Conservation (phyloP, 2,888 invertebrate species). For the Stictocephala bisonia region DNA sequence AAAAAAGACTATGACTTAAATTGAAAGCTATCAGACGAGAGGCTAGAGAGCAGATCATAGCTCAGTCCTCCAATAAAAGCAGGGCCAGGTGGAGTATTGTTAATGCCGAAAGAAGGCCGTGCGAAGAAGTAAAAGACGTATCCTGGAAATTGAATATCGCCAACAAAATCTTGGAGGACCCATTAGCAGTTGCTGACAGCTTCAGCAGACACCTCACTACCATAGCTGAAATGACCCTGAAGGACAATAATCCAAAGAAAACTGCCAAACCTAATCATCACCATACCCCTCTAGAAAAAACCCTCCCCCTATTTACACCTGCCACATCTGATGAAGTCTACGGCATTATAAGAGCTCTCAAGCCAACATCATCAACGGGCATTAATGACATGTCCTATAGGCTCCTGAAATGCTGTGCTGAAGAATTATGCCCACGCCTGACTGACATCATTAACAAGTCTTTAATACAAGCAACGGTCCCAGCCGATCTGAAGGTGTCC, state of each 20-base stretch:
- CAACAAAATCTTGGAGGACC: too few relatives aligned
- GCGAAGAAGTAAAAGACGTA: too few relatives aligned
- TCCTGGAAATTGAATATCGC: too few relatives aligned
- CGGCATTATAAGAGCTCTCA: not conserved
- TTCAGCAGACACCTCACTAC: not conserved
- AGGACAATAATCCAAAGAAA: not conserved
- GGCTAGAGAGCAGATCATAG: too few relatives aligned
- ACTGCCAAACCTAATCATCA: not conserved
- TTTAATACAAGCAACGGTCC: not conserved
- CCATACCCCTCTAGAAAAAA: not conserved
- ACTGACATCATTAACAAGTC: not conserved
- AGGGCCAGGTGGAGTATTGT: too few relatives aligned
- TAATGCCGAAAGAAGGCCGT: too few relatives aligned
- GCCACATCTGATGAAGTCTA: not conserved
- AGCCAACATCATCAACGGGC: not conserved
- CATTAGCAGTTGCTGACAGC: not conserved
- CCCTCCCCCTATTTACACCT: not conserved
- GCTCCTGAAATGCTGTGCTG: not conserved
- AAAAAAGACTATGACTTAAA: too few relatives aligned
- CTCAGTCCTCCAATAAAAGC: too few relatives aligned
- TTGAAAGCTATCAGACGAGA: too few relatives aligned
- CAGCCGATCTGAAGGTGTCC: not conserved
- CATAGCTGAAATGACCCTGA: not conserved
- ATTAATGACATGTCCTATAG: not conserved
- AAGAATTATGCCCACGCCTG: not conserved